A percentile compares a stretch with the other conserved stretches of the same genome.
These are phyloP conservation scores for Heliconius hewitsoni DNA, from an alignment of 1,140 invertebrate genomes.

Conservation along the genomic window DNA sequence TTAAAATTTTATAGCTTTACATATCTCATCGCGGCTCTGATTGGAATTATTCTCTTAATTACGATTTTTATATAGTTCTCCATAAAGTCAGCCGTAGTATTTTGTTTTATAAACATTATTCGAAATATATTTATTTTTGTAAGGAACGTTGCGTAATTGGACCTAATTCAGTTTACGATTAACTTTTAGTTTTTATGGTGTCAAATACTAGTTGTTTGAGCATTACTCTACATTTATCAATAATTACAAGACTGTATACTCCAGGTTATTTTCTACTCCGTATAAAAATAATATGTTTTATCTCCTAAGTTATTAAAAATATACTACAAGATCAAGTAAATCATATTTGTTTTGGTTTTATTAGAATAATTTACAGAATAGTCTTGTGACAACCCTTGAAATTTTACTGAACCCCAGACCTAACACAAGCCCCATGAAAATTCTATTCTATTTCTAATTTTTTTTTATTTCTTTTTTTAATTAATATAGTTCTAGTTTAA, in stretches of 20 bases:
- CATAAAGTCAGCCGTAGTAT: neutral
- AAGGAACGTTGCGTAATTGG: neutral
- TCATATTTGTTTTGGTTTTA: no score
- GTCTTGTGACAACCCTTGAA: no score
- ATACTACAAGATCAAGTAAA: no score
- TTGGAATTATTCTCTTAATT: slow-evolving; percentile 25
- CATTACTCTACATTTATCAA: neutral
- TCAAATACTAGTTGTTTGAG: neutral
- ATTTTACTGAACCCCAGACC: no score
- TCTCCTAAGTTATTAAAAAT: no score
- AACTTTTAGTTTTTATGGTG: neutral
- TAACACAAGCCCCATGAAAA: no score
- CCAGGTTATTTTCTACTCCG: neutral
- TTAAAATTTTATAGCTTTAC: slow-evolving; percentile 12
- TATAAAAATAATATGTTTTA: neutral
- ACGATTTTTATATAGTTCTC: slow-evolving; percentile 5
- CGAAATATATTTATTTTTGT: neutral
- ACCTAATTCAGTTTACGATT: neutral
- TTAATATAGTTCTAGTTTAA: no score
- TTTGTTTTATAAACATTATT: neutral
- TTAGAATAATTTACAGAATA: no score
- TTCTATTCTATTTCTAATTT: no score
- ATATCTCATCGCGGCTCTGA: slow-evolving; percentile 1
- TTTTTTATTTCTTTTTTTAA: no score
- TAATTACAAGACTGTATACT: neutral